Evolutionary conservation across 2,888 invertebrate species (phyloP), one percentile per base, ranked within the genome.

Genomic region (Meganola albula): DNA sequence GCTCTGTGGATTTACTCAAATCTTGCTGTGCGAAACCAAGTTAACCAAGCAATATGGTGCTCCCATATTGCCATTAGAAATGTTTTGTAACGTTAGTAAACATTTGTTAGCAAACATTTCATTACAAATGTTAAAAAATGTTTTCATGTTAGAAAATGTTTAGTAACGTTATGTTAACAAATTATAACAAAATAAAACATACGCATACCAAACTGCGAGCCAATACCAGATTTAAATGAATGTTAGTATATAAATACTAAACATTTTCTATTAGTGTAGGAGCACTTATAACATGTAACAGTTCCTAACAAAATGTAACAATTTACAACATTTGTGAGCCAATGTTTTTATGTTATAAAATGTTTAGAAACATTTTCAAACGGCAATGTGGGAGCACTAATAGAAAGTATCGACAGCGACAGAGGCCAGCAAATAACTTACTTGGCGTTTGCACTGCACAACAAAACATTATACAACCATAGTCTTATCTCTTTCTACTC

Each of bases 201-300:
- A n/a, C n/a, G n/a, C n/a, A n/a, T n/a, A 27, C 37, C 42, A 42
- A 48, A 48, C 40, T 41, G 44, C 39, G 40, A 32, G 40, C 31
- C 34, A 24, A 34, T 46, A 33, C 31, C 16, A 46, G 33, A 47
- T 47, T 37, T 46, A 43, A 38, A 40, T 38, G 34, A 16, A 43
- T 40, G 32, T 44, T 43, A 20, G 20, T n/a, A n/a, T n/a, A n/a
- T n/a, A n/a, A n/a, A n/a, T n/a, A n/a, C n/a, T 28, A 30, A 35
- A 35, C 27, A 35, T 31, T 36, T 31, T 31, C 27, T n/a, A 36
- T 31, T 10, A 27, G 50, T 27, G 37, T 37, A 37, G 36, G 39
- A 43, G 24, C 36, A 39, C 25, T 39, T 34, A 27, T 26, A 38
- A 25, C 32, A 27, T 26, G 30, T 32, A 27, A 35, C 36, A 31